Evolutionary conservation across 2,113 vertebrate genomes (phyloP), one percentile per base, ranked within the genome.

Genomic region (Diadophis punctatus): DNA sequence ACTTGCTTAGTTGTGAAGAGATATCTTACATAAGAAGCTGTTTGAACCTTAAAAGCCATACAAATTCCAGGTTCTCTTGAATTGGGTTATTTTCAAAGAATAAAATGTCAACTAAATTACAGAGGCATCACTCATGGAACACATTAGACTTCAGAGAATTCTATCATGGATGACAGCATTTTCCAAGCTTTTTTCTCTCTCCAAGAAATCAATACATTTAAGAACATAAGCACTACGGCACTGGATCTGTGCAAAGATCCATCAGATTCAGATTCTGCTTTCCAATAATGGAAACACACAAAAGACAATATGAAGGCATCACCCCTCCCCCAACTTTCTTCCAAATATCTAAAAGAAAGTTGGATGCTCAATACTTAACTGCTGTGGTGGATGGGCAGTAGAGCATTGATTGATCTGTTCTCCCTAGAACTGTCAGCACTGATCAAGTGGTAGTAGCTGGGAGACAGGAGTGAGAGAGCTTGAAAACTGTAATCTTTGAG

Each of bases 81-180:
- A 95, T 94, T 55, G 93, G n/a, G 7, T 14, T 46, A 63, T 93
- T 86, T 88, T 95, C 63, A n/a, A 93, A 93, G 92, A 94, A 90
- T 90, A 96, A 95, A 56, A 91, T 34, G 93, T 48, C 87, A 95
- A 68, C 86, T 89, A 95, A 96, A 97, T 96, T 95, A 94, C 39
- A 95, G 63, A 18, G 16, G 0, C 91, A 94, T 92, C 95, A 95
- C 85, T 95, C 95, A 95, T 10, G 10, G 1, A 74, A 74, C 22
- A 88, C 93, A 96, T 95, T 91, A 95, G 90, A 53, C 94, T 95
- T 94, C 92, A 49, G 8, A 93, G 89, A 94, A 91, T 5, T 55
- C 34, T 87, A 27, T 55, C 90, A 90, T 22, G 0, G 85, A 52
- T 90, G 92, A 93, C 52, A 90, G 18, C 39, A 90, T 93, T 46